Percentiles rank a stretch among this genome's conserved stretches.
phyloP scores from a whole-genome alignment of 2,888 invertebrate species.

The Plusia festucae region DNA sequence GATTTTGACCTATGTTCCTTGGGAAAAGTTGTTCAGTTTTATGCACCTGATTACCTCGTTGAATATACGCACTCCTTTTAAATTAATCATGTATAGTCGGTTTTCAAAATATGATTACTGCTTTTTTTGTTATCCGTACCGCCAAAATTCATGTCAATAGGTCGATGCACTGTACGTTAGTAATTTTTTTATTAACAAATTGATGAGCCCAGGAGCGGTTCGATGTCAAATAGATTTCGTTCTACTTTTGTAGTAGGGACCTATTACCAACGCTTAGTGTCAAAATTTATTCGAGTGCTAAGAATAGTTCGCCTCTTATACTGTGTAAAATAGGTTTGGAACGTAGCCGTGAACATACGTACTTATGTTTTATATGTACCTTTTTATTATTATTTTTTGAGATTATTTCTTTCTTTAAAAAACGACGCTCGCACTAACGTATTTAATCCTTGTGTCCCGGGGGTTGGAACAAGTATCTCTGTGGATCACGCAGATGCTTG shows the following conservation, averaged over 20 bases:
- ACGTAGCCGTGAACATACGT: neutral
- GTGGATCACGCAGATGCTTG: no score
- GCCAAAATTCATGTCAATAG: constrained; percentile 49
- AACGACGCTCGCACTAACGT: no score
- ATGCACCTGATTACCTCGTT: no score
- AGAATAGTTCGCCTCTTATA: constrained; percentile 27
- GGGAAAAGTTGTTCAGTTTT: no score
- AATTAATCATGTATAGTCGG: no score
- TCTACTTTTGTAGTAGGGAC: neutral
- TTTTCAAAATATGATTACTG: neutral
- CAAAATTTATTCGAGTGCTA: constrained; percentile 22
- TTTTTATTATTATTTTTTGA: no score
- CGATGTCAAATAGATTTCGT: neutral
- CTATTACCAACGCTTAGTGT: constrained; percentile 5
- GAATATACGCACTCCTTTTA: no score
- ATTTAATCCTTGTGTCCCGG: no score
- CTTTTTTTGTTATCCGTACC: constrained; percentile 27
- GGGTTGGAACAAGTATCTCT: no score
- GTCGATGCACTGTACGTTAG: constrained; percentile 36
- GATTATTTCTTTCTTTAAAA: no score
- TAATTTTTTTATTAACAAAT: constrained; percentile 44
- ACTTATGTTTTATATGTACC: neutral
- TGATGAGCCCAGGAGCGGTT: neutral
- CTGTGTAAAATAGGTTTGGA: neutral
- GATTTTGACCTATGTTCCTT: no score